phyloP scores from a whole-genome alignment of 2,888 invertebrate genomes.

The Drosophila mercatorum region DNA sequence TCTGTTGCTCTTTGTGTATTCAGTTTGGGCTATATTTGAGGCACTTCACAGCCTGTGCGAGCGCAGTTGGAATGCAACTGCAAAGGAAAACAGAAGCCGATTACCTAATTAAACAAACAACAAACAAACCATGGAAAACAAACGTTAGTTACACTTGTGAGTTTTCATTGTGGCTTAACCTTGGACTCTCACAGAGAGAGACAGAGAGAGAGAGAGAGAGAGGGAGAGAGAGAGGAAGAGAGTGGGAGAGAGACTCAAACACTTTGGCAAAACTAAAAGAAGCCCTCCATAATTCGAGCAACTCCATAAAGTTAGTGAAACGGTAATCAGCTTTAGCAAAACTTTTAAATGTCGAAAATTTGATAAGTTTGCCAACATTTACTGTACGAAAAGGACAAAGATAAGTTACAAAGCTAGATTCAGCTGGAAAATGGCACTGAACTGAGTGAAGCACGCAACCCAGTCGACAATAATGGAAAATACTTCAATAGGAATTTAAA shows the following conservation, averaged over 20 bases:
- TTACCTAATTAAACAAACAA: slow-evolving; percentile 62
- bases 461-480: too few species aligned
- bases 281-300: neutral
- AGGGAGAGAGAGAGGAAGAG: neutral
- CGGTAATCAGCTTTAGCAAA: neutral
- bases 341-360: neutral
- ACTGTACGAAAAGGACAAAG: neutral
- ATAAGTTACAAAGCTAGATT: too few species aligned
- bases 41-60: slow-evolving; percentile 23
- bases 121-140: slow-evolving; percentile 14
- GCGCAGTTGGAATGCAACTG: slow-evolving; percentile 34
- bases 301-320: neutral
- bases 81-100: slow-evolving; percentile 36
- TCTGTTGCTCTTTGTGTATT: neutral
- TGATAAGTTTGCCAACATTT: neutral
- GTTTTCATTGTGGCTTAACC: slow-evolving; percentile 31
- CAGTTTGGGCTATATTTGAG: slow-evolving; percentile 29
- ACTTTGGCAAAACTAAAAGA: neutral
- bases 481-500: too few species aligned
- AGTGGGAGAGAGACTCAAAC: neutral
- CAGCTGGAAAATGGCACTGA: too few species aligned
- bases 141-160: slow-evolving; percentile 45
- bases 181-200: neutral
- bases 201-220: neutral
- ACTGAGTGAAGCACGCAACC: too few species aligned